A percentile compares a stretch with the other conserved stretches of the same genome.
phyloP scores from a whole-genome alignment of 2,888 invertebrate genomes.

The Tetranychus piercei region DNA sequence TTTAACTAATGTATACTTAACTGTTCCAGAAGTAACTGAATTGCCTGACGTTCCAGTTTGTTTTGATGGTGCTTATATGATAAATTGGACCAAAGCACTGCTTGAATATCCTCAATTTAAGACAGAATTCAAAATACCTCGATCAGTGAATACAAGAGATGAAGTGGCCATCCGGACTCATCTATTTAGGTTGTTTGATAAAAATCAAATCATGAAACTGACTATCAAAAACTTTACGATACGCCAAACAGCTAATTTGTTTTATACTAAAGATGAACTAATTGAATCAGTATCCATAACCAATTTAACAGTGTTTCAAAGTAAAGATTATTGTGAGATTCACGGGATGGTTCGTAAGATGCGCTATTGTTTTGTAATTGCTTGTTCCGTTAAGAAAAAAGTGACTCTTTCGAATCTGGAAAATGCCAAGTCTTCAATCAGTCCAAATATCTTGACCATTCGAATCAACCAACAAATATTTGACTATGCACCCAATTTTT shows the following conservation, averaged over 20 bases:
- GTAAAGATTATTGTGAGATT: not conserved
- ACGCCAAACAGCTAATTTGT: not conserved
- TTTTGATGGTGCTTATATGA: not conserved
- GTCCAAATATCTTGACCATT: not conserved
- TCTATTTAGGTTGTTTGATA: not conserved
- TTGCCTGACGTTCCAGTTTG: not conserved
- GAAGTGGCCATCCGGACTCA: not conserved
- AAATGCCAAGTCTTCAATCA: not conserved
- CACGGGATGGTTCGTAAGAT: not conserved
- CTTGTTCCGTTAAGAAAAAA: not conserved
- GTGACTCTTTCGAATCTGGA: not conserved
- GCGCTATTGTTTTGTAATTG: not conserved
- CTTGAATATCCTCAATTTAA: not conserved
- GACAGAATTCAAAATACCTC: not conserved
- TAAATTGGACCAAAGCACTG: not conserved
- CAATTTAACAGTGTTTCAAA: not conserved
- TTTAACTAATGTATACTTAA: not conserved
- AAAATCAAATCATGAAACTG: not conserved
- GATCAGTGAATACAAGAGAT: not conserved
- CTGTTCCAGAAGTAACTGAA: not conserved
- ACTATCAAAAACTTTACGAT: not conserved
- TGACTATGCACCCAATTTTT: not conserved
- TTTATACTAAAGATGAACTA: not conserved
- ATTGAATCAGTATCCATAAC: not conserved
- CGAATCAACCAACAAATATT: not conserved